Base-by-base conservation (phyloP, 1,140 invertebrate species). In the Octopus bimaculoides region DNA sequence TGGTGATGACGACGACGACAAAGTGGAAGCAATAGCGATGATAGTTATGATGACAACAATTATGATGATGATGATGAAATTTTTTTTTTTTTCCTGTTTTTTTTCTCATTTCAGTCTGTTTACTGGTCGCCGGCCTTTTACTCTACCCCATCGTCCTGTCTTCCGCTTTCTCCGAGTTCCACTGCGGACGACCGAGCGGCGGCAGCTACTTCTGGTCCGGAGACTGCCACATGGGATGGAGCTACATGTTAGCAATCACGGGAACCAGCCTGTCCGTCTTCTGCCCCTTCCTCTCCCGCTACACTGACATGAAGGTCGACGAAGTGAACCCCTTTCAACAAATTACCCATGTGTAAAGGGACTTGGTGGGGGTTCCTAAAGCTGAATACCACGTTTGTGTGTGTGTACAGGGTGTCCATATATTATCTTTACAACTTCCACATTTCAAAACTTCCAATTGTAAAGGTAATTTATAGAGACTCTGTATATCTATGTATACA, bases 101-200 rank as follows among this genome's bases (percentile, higher is more conserved):
- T 80, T 41, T 81, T 52, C 77, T 54, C 66, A 73, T 87, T 87
- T 75, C 85, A 88, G 87, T 87, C 4, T 75, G 87, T 78, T 79
- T 86, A 54, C 83, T 86, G 82, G 83, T 84, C 14, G 84, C 84
- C 10, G 89, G 89, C 3, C 85, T 91, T 12, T 82, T 91, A 26
- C 84, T 90, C 10, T 91, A 88, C 81, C 90, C 90, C n/a, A 55
- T 90, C 53, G 90, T 90, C 54, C 86, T 91, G 53, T 88, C 87
- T 20, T 90, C 90, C 5, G 80, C 83, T 5, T 89, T 91, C 78
- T 88, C 89, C 77, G 84, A 86, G 26, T 84, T 86, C 77, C 85
- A 89, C 80, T 91, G 90, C 80, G 88, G 87, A n/a, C 26, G 3
- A 41, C 3, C 3, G 26, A 41, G 26, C 26, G 54, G 78, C 14